Conservation (phyloP, 2,888 invertebrate genomes). For the Fragum whitleyi region DNA sequence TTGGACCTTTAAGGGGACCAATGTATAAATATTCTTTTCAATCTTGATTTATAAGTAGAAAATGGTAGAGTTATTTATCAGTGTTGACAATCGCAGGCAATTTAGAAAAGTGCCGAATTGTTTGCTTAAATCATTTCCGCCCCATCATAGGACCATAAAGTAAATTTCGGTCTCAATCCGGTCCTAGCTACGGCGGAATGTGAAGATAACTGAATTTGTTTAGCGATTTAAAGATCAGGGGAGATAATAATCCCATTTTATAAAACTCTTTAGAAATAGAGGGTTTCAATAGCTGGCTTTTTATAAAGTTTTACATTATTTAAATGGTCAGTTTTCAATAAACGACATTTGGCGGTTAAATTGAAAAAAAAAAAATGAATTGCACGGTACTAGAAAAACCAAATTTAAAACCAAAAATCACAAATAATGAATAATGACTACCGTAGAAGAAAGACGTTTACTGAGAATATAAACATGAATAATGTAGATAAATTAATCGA, state of each 20-base stretch:
- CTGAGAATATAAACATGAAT: too few relatives aligned
- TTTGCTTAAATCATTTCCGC: slow-evolving; percentile 62
- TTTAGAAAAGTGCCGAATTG: slow-evolving; percentile 64
- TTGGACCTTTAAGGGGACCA: background rate
- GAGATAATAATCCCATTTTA: slow-evolving; percentile 44
- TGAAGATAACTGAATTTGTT: slow-evolving; percentile 50
- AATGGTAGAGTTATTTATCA: slow-evolving; percentile 55
- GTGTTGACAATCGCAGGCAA: slow-evolving; percentile 52
- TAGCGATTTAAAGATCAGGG: slow-evolving; percentile 57
- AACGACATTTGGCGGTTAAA: background rate
- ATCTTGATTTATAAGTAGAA: slow-evolving; percentile 2
- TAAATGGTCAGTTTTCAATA: background rate
- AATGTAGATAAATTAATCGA: too few relatives aligned
- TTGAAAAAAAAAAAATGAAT: too few relatives aligned
- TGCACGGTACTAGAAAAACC: too few relatives aligned
- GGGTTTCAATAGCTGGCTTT: too few relatives aligned
- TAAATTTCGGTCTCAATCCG: slow-evolving; percentile 63
- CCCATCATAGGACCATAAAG: slow-evolving; percentile 64
- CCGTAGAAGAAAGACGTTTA: too few relatives aligned
- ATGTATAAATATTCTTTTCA: background rate
- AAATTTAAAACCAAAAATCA: too few relatives aligned
- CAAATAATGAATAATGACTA: too few relatives aligned
- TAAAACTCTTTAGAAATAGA: slow-evolving; percentile 32
- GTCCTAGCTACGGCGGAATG: slow-evolving; percentile 57
- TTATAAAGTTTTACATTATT: too few relatives aligned